These are phyloP conservation scores for Eupithecia vulgata DNA, from an alignment of 2,888 invertebrate genomes.

Conservation along the genomic window DNA sequence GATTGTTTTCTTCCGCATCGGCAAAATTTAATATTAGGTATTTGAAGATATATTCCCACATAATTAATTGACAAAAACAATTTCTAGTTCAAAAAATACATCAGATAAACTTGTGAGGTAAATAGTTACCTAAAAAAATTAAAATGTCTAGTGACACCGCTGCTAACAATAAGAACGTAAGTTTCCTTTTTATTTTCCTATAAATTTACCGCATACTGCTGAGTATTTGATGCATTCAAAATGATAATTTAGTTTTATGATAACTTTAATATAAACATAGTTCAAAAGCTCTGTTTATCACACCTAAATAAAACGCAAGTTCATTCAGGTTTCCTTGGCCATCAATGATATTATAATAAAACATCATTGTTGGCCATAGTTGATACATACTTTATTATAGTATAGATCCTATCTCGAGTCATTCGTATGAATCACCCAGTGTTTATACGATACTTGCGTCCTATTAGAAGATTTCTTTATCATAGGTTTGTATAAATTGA, in stretches of 20 bases:
- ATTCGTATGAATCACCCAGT: slow-evolving; percentile 1
- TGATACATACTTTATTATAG: background rate
- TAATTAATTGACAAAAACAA: background rate
- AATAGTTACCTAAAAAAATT: slow-evolving; percentile 18
- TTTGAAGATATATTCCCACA: slow-evolving; percentile 1
- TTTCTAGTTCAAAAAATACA: slow-evolving; percentile 24
- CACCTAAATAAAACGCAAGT: background rate
- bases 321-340: background rate
- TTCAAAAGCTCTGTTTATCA: background rate
- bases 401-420: background rate
- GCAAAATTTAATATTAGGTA: slow-evolving; percentile 41
- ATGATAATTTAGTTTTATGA: background rate
- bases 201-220: background rate
- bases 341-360: too few species aligned
- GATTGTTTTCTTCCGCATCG: slow-evolving; percentile 22
- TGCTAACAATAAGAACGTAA: slow-evolving; percentile 82
- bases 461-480: background rate
- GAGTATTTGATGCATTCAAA: background rate
- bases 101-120: slow-evolving; percentile 31
- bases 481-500: background rate
- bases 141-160: slow-evolving; percentile 85
- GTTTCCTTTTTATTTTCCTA: slow-evolving; percentile 44
- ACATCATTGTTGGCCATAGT: too few species aligned
- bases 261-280: background rate
- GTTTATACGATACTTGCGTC: background rate